These are phyloP conservation scores for Galbula dea DNA, from an alignment of 2,113 vertebrate genomes.

Conservation along the genomic window DNA sequence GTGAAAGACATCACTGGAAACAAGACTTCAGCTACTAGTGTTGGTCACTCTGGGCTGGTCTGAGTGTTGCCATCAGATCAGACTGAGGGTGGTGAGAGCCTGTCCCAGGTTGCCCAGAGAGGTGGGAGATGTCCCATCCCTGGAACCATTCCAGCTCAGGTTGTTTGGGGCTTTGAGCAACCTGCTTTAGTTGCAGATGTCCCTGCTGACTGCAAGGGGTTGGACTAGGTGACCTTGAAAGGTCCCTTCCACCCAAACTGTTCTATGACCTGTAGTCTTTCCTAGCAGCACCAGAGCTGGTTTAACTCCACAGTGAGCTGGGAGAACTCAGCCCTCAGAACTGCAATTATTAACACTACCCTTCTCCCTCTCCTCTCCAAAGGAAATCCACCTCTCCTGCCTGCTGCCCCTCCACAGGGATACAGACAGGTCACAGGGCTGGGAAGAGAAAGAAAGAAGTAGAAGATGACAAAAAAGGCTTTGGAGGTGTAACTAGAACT, in stretches of 20 bases:
- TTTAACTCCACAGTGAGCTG: background rate
- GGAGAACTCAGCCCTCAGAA: background rate
- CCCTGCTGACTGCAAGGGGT: background rate
- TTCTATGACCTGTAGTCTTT: background rate
- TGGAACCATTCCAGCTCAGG: background rate
- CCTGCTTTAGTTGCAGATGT: background rate
- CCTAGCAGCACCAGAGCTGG: background rate
- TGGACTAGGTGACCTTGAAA: background rate
- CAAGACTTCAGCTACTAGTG: background rate
- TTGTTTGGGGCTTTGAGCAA: background rate
- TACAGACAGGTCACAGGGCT: background rate
- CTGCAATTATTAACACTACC: rapidly evolving
- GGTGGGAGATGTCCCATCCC: background rate
- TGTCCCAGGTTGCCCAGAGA: background rate
- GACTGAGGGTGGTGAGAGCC: background rate
- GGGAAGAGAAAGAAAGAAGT: background rate
- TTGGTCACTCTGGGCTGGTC: background rate
- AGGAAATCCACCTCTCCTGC: background rate
- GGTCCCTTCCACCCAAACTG: background rate
- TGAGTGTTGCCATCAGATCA: background rate
- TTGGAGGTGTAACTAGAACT: background rate
- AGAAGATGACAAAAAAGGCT: rapidly evolving
- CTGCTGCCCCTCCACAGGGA: background rate
- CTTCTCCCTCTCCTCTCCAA: background rate
- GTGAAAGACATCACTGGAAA: background rate